Evolutionary conservation across 2,888 invertebrate species (phyloP).

Genomic region (Caenorhabditis imperialis): DNA sequence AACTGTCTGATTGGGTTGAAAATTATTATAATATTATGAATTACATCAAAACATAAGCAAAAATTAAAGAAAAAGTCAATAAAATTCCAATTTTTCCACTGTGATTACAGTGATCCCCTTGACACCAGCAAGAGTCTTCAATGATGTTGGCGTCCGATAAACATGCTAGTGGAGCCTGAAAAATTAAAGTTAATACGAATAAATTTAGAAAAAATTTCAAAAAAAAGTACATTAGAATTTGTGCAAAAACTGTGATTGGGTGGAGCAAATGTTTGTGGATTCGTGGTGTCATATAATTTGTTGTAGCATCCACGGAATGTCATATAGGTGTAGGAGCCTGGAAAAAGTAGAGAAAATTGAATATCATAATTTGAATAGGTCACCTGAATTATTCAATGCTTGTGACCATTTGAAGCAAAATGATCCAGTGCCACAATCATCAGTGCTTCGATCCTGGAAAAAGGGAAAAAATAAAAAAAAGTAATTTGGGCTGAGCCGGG

Average conservation of each 20-base stretch:
- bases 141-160: constrained; percentile 60
- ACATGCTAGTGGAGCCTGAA: constrained; percentile 62
- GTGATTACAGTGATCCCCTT: constrained; percentile 62
- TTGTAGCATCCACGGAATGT: constrained; percentile 75
- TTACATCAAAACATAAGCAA: neutral
- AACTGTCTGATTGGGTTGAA: no score
- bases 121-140: constrained; percentile 67
- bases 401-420: constrained; percentile 76
- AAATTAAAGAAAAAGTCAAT: neutral
- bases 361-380: neutral
- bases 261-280: constrained; percentile 58
- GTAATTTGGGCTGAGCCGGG: constrained; percentile 74
- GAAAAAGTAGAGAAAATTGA: neutral
- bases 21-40: neutral
- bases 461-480: constrained; percentile 5
- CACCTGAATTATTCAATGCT: constrained; percentile 73
- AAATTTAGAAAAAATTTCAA: neutral
- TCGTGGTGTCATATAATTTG: constrained; percentile 61
- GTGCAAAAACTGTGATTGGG: constrained; percentile 68
- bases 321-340: constrained; percentile 70
- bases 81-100: constrained; percentile 1
- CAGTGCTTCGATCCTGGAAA: constrained; percentile 67
- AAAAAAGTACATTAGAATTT: constrained; percentile 47
- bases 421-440: constrained; percentile 69
- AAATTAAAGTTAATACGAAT: neutral